Evolutionary conservation across 92 coral and sea anemone species (phyloP).

Genomic region (Palythoa heliodiscus): DNA sequence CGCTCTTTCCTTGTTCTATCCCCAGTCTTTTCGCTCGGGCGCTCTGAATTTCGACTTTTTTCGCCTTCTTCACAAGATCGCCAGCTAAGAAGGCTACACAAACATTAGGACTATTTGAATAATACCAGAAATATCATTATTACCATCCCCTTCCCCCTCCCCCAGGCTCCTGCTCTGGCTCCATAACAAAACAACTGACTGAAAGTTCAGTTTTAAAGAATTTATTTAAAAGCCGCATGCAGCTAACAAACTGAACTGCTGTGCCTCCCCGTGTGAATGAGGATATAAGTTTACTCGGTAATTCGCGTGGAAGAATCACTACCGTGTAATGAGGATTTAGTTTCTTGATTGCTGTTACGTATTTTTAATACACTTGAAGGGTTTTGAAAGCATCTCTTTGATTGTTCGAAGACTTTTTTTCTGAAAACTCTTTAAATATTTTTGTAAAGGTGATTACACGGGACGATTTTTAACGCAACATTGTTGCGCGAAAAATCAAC

Average conservation of each 20-base stretch:
- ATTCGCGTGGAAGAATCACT: background rate
- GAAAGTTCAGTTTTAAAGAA: background rate
- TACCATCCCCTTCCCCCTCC: too few species aligned
- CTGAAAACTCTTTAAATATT: too few species aligned
- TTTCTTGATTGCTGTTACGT: conserved; percentile 11
- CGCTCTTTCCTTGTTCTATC: too few species aligned
- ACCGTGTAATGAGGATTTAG: background rate
- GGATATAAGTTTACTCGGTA: conserved; percentile 4
- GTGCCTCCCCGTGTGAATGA: conserved; percentile 16
- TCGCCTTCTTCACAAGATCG: too few species aligned
- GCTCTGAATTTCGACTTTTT: too few species aligned
- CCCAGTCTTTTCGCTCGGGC: too few species aligned
- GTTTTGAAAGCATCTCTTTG: background rate
- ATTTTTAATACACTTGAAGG: background rate
- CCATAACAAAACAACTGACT: background rate
- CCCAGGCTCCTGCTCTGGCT: background rate
- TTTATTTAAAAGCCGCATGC: conserved; percentile 18
- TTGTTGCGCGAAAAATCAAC: background rate
- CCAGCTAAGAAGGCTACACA: too few species aligned
- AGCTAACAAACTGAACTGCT: conserved; percentile 1
- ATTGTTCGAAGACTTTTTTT: too few species aligned
- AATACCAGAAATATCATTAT: too few species aligned
- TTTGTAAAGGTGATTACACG: too few species aligned
- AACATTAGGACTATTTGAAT: too few species aligned
- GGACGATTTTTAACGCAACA: too few species aligned